Conservation (phyloP, 2,888 invertebrate species). For the Parnassius apollo region DNA sequence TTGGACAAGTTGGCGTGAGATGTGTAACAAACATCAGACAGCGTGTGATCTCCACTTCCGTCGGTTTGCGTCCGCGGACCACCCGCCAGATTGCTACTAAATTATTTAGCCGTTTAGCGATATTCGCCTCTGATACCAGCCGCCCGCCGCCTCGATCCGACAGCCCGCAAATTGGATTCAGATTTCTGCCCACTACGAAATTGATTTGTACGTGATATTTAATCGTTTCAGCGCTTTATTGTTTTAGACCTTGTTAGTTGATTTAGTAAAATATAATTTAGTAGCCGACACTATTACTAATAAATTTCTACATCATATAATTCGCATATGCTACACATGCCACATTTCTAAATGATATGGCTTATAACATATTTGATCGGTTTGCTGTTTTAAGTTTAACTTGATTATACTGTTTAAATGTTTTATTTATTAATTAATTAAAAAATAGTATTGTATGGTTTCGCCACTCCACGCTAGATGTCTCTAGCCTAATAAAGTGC, state of each 20-base stretch:
- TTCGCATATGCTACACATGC: no score
- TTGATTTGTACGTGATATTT: conserved; percentile 78
- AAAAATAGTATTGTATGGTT: no score
- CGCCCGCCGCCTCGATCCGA: conserved; percentile 65
- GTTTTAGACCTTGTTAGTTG: conserved; percentile 30
- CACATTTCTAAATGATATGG: no score
- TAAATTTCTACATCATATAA: no score
- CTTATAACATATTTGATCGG: no score
- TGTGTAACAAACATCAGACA: conserved; percentile 35
- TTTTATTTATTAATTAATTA: no score
- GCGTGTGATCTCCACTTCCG: conserved; percentile 45
- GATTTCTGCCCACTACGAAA: conserved; percentile 74
- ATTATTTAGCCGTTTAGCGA: conserved; percentile 80
- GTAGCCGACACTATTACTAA: no score
- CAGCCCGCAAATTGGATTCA: conserved; percentile 80
- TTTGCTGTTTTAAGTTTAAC: no score
- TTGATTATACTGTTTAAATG: no score
- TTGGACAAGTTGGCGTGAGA: conserved; percentile 29
- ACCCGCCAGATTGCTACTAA: conserved; percentile 71
- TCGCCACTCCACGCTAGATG: no score
- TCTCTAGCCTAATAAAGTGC: no score
- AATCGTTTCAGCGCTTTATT: conserved; percentile 58
- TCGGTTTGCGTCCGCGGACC: conserved; percentile 36
- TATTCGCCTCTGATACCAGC: conserved; percentile 72
- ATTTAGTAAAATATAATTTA: no score